Percentiles rank a stretch among this genome's conserved stretches.
Evolutionary conservation across 2,888 invertebrate genomes (phyloP).

Genomic region (Kuschelorhynchus macadamiae): DNA sequence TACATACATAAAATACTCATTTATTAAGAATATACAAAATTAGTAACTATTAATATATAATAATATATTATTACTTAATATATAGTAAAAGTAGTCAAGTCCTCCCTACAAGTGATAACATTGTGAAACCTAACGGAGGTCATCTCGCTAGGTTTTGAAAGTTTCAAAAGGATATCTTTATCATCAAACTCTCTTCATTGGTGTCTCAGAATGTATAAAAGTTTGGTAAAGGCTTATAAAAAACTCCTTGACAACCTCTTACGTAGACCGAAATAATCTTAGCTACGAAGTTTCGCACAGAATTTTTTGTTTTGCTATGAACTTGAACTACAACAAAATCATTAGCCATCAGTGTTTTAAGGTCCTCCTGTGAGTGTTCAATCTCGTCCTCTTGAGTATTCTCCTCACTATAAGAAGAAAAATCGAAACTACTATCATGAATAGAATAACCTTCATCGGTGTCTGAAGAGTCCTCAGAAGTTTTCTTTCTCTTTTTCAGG

Average conservation of each 20-base stretch:
- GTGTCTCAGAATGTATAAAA: slow-evolving; percentile 27
- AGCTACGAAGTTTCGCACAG: slow-evolving; percentile 34
- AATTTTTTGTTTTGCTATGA: slow-evolving; percentile 33
- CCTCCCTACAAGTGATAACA: slow-evolving; percentile 17
- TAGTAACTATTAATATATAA: no score
- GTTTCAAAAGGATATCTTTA: slow-evolving; percentile 24
- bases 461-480: neutral
- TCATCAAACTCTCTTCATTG: slow-evolving; percentile 20
- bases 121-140: slow-evolving; percentile 26
- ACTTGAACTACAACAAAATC: slow-evolving; percentile 34
- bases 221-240: slow-evolving; percentile 28
- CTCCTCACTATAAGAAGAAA: slow-evolving; percentile 4
- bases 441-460: neutral
- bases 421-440: neutral
- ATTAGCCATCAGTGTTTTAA: slow-evolving; percentile 12
- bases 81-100: no score
- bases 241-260: slow-evolving; percentile 26
- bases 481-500: slow-evolving; percentile 17
- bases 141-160: slow-evolving; percentile 31
- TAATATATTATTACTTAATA: no score
- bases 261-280: slow-evolving; percentile 22
- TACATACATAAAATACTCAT: no score
- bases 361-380: slow-evolving; percentile 13
- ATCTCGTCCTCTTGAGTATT: slow-evolving; percentile 18
- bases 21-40: no score